A percentile compares a stretch with the other conserved stretches of the same genome.
phyloP scores from a whole-genome alignment of 2,113 vertebrate species.

The Sphyrna mokarran region DNA sequence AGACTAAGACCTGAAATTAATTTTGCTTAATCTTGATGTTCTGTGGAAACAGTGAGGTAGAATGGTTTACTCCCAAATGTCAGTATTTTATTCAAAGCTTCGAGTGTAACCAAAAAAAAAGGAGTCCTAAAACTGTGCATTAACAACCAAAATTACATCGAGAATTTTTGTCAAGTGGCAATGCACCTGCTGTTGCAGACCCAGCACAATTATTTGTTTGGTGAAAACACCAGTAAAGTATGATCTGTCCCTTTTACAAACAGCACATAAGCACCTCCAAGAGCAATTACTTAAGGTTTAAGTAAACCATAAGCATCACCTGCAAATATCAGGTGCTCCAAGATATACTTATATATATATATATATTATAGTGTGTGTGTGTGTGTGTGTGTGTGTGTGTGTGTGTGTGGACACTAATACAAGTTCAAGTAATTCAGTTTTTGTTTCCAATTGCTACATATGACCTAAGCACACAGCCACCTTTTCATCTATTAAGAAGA shows the following conservation, averaged over 20 bases:
- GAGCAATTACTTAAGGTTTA: neutral
- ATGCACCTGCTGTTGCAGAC: neutral
- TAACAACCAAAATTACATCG: neutral
- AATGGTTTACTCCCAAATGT: neutral
- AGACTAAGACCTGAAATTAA: neutral
- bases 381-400: no score
- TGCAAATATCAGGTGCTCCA: neutral
- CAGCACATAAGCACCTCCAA: neutral
- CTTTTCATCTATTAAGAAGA: constrained; percentile 10
- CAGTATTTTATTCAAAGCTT: neutral
- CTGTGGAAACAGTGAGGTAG: neutral
- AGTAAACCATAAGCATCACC: neutral
- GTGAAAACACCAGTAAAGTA: neutral
- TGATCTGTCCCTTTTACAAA: neutral
- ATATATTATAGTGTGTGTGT: no score
- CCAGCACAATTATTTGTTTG: neutral
- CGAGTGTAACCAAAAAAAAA: neutral
- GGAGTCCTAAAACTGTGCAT: neutral
- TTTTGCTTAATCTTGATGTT: neutral
- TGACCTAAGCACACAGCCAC: no score
- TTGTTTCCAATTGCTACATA: neutral
- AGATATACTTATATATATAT: no score
- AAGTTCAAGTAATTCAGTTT: neutral
- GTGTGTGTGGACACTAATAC: no score
- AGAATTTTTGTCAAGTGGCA: neutral